phyloP scores from a whole-genome alignment of 2,797 vertebrate genomes.

The Gallinago stenura region DNA sequence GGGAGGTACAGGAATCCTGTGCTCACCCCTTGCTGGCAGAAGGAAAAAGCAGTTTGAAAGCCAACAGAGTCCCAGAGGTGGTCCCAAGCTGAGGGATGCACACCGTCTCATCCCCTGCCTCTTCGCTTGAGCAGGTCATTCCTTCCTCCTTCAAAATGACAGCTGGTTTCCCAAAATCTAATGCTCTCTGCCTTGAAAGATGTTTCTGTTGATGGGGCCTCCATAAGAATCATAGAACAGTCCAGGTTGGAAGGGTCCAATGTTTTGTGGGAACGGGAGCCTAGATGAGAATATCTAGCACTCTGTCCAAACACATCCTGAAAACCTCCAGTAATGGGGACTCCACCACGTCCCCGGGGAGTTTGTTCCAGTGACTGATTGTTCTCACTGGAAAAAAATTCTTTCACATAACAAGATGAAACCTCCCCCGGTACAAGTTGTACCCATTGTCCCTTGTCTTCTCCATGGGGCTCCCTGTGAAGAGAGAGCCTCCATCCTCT shows the following conservation, averaged over 20 bases:
- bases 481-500: neutral
- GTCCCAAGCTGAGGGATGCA: neutral
- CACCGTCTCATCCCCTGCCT: neutral
- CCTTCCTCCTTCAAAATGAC: neutral
- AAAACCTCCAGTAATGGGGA: neutral
- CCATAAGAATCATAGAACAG: neutral
- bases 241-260: neutral
- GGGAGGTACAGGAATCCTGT: accelerated
- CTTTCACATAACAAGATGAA: neutral
- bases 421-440: neutral
- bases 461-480: neutral
- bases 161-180: neutral
- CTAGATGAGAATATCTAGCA: neutral
- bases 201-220: neutral
- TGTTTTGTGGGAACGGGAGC: neutral
- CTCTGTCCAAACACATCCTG: neutral
- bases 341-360: neutral
- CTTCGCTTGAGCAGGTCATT: neutral
- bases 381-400: neutral
- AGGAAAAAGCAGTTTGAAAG: neutral
- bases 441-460: neutral
- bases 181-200: neutral
- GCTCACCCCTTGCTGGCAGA: neutral
- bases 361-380: neutral
- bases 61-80: neutral